A percentile compares a stretch with the other conserved stretches of the same genome.
Evolutionary conservation across 1,140 invertebrate genomes (phyloP).

Genomic region (Stegodyphus dumicola): DNA sequence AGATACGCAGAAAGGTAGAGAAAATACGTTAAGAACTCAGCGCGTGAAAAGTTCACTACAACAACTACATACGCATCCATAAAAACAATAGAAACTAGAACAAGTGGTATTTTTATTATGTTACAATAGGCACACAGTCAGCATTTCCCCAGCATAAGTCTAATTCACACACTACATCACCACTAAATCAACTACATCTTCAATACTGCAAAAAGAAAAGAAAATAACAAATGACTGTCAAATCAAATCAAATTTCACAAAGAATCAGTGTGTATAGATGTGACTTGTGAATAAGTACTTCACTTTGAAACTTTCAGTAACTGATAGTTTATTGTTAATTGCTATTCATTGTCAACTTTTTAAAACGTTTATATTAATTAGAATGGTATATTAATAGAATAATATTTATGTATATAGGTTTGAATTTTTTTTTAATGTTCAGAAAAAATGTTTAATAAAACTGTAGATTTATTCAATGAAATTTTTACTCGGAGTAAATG

Average conservation of each 20-base stretch:
- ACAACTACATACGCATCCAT: constrained; percentile 24
- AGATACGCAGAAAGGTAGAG: neutral
- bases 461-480: too few relatives aligned
- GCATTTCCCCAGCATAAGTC: constrained; percentile 12
- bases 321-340: too few relatives aligned
- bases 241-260: neutral
- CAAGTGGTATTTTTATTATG: neutral
- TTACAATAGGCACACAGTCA: constrained; percentile 37
- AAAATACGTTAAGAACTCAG: neutral
- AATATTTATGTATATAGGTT: too few relatives aligned
- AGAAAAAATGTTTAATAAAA: too few relatives aligned
- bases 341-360: too few relatives aligned
- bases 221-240: neutral
- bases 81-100: constrained; percentile 25
- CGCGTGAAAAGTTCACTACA: neutral
- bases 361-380: too few relatives aligned
- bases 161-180: constrained; percentile 36
- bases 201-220: constrained; percentile 47
- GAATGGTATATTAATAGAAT: too few relatives aligned
- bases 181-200: constrained; percentile 53
- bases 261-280: neutral
- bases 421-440: too few relatives aligned
- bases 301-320: too few relatives aligned
- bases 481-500: too few relatives aligned
- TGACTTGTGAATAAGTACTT: too few relatives aligned